Conservation (phyloP, 2,888 invertebrate species). For the Toxonevra muliebris region DNA sequence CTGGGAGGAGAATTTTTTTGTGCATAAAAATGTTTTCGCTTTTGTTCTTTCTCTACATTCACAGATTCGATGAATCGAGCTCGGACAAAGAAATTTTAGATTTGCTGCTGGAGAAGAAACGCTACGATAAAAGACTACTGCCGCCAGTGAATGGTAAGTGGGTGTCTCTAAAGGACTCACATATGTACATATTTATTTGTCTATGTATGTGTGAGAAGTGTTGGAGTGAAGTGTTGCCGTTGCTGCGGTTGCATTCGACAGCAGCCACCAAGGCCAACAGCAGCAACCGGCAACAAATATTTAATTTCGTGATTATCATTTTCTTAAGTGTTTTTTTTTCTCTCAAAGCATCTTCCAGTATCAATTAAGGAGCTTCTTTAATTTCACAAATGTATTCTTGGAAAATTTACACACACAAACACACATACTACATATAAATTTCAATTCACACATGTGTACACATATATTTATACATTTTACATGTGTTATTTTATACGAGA, state of each 20-base stretch:
- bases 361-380: conserved; percentile 24
- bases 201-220: not conserved
- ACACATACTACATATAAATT: too few species aligned
- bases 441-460: too few species aligned
- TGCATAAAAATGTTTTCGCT: conserved; percentile 10
- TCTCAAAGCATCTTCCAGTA: not conserved
- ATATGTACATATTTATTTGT: not conserved
- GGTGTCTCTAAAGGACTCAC: conserved; percentile 1
- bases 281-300: not conserved
- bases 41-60: conserved; percentile 24
- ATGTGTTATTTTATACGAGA: not conserved
- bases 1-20: not conserved
- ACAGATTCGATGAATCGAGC: conserved; percentile 89
- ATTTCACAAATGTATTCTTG: conserved; percentile 22
- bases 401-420: too few species aligned
- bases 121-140: conserved; percentile 92
- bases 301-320: conserved; percentile 9
- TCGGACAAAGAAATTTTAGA: conserved; percentile 94
- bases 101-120: conserved; percentile 84
- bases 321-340: not conserved
- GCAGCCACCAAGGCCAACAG: too few species aligned
- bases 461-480: too few species aligned
- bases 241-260: conserved; percentile 6
- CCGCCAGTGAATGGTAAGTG: conserved; percentile 86
- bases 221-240: conserved; percentile 1